Conservation (phyloP, 1,140 invertebrate species). For the Bombus pyrosoma region DNA sequence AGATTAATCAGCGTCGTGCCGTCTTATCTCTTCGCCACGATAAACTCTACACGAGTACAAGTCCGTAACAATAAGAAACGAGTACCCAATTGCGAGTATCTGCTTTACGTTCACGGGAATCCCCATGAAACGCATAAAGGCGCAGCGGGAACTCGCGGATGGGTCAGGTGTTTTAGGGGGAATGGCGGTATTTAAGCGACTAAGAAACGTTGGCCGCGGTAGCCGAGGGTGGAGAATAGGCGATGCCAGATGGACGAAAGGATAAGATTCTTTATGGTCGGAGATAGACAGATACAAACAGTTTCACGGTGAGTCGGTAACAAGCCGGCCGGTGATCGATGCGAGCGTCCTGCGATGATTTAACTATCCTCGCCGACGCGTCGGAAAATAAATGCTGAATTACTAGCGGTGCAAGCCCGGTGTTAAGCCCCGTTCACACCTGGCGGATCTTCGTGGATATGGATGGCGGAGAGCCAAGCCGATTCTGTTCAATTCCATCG, state of each 20-base stretch:
- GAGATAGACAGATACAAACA: slow-evolving; percentile 58
- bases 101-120: neutral
- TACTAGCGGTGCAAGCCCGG: slow-evolving; percentile 7
- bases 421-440: neutral
- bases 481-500: no score
- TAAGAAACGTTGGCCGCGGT: slow-evolving; percentile 3
- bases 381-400: slow-evolving; percentile 41
- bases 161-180: slow-evolving; percentile 8
- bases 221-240: neutral
- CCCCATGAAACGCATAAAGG: neutral
- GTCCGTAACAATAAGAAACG: slow-evolving; percentile 1
- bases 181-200: slow-evolving; percentile 36
- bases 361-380: slow-evolving; percentile 37
- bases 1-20: slow-evolving; percentile 2
- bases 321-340: slow-evolving; percentile 42
- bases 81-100: neutral
- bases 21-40: neutral
- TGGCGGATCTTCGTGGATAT: neutral
- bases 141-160: neutral
- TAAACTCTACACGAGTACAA: neutral
- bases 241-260: slow-evolving; percentile 38
- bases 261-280: slow-evolving; percentile 57
- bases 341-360: slow-evolving; percentile 42
- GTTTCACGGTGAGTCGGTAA: slow-evolving; percentile 46
- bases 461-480: neutral